These are phyloP conservation scores for Eubasilissa splendida DNA, from an alignment of 2,888 invertebrate genomes.

Conservation along the genomic window DNA sequence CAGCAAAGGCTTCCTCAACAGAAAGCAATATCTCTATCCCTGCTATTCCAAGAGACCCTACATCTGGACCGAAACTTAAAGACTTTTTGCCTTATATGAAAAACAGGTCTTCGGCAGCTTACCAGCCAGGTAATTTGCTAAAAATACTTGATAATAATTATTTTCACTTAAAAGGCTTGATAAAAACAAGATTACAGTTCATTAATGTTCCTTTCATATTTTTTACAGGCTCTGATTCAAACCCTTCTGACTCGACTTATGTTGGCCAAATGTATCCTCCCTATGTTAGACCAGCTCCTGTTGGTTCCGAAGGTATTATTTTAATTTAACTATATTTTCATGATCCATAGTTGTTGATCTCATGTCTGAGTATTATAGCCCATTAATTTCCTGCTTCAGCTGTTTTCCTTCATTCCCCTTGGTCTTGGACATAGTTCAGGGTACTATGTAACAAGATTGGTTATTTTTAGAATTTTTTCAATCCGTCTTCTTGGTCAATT, in stretches of 20 bases:
- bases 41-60: slow-evolving; percentile 54
- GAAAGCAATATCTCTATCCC: slow-evolving; percentile 57
- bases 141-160: not conserved
- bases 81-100: slow-evolving; percentile 90
- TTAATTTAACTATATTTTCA: not conserved
- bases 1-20: slow-evolving; percentile 55
- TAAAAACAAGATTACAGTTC: not conserved
- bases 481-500: too few relatives aligned
- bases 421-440: too few relatives aligned
- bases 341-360: not conserved
- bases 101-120: slow-evolving; percentile 61
- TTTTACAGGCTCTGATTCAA: slow-evolving; percentile 37
- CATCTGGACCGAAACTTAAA: slow-evolving; percentile 81
- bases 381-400: too few relatives aligned
- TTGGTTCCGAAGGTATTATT: slow-evolving; percentile 78
- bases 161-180: not conserved
- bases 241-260: slow-evolving; percentile 65
- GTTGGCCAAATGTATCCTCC: slow-evolving; percentile 74
- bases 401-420: too few relatives aligned
- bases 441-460: too few relatives aligned
- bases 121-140: slow-evolving; percentile 30
- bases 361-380: too few relatives aligned
- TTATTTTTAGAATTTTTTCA: too few relatives aligned
- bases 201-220: not conserved
- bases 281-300: slow-evolving; percentile 78